Evolutionary conservation across 1,140 invertebrate species (phyloP).

Genomic region (Drosophila azteca): DNA sequence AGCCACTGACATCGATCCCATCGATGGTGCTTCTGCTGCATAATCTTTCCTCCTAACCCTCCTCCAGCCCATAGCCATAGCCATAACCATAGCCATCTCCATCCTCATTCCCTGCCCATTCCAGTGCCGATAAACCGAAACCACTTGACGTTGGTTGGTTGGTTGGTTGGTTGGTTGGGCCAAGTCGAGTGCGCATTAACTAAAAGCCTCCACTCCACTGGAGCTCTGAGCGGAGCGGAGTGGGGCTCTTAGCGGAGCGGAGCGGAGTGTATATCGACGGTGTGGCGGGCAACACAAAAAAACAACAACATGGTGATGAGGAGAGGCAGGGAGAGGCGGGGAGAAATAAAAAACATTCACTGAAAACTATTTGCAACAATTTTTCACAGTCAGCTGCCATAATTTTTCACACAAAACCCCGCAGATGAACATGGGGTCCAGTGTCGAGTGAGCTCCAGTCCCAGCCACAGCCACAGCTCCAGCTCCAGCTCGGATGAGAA

Average conservation of each 20-base stretch:
- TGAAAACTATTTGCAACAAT: slow-evolving; percentile 80
- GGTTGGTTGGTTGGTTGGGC: slow-evolving; percentile 23
- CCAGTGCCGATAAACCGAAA: slow-evolving; percentile 40
- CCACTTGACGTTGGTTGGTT: slow-evolving; percentile 49
- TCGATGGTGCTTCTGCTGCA: slow-evolving; percentile 49
- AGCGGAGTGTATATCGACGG: slow-evolving; percentile 43
- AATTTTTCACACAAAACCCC: slow-evolving; percentile 74
- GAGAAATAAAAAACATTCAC: slow-evolving; percentile 69
- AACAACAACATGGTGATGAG: background rate
- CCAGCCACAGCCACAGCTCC: too few relatives aligned
- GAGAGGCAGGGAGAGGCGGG: slow-evolving; percentile 7
- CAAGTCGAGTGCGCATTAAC: slow-evolving; percentile 61
- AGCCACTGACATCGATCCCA: slow-evolving; percentile 66
- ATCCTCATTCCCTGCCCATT: slow-evolving; percentile 11
- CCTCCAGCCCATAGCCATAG: background rate
- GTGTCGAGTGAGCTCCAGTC: background rate
- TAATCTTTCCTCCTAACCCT: slow-evolving; percentile 25
- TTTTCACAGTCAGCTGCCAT: slow-evolving; percentile 80
- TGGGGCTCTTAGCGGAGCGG: too few relatives aligned
- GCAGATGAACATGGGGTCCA: slow-evolving; percentile 47
- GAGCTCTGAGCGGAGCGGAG: background rate
- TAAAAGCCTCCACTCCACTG: slow-evolving; percentile 62
- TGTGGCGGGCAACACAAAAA: background rate
- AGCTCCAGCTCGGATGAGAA: background rate
- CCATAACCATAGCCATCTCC: background rate